These are phyloP conservation scores for Drosophila pruinosa DNA, from an alignment of 1,140 invertebrate genomes.

Conservation along the genomic window DNA sequence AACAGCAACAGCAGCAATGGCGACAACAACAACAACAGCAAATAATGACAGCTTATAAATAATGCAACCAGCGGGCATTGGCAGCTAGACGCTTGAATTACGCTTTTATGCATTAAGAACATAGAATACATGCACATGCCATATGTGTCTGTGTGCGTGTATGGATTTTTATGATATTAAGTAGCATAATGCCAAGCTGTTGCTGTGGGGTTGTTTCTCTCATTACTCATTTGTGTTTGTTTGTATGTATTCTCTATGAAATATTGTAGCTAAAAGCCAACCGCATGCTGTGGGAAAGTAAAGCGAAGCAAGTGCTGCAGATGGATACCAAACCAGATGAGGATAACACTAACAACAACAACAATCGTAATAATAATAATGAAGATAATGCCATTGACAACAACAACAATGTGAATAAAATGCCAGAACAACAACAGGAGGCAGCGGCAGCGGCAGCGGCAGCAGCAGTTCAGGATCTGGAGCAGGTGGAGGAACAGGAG, in stretches of 20 bases:
- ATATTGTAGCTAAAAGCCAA: conserved; percentile 84
- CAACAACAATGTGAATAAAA: conserved; percentile 61
- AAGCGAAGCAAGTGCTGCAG: conserved; percentile 84
- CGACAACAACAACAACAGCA: conserved; percentile 5
- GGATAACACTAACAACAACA: conserved; percentile 46
- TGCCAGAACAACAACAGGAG: conserved; percentile 34
- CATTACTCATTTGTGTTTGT: conserved; percentile 7
- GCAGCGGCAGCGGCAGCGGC: neutral
- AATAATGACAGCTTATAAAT: conserved; percentile 44
- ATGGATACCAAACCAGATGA: conserved; percentile 65
- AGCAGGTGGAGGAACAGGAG: conserved; percentile 14
- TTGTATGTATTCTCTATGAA: conserved; percentile 4
- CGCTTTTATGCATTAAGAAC: neutral
- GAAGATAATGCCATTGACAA: conserved; percentile 31
- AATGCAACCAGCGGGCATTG: conserved; percentile 21
- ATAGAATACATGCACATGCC: neutral
- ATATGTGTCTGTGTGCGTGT: neutral
- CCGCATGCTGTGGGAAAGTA: conserved; percentile 84
- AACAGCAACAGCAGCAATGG: conserved; percentile 1
- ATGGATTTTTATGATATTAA: conserved; percentile 24
- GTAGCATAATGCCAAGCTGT: neutral
- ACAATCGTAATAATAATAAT: conserved; percentile 44
- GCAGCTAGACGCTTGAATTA: conserved; percentile 13
- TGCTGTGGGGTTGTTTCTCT: neutral
- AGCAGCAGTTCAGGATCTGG: too few relatives aligned